phyloP scores from a whole-genome alignment of 2,888 invertebrate species.

The Carcina quercana region DNA sequence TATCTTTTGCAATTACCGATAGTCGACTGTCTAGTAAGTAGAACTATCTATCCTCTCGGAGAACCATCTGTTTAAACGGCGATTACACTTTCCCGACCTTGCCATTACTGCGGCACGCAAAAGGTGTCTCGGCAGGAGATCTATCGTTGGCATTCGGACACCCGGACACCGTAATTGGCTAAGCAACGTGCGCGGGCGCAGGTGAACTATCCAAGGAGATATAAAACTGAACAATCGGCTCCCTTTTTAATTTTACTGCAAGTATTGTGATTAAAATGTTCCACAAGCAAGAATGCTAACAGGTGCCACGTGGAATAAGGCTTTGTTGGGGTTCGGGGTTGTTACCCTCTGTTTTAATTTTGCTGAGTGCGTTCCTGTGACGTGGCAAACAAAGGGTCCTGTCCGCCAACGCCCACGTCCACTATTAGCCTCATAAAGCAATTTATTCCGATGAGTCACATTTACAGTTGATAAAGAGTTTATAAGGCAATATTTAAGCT shows the following conservation, averaged over 20 bases:
- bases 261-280: no score
- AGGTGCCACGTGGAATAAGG: no score
- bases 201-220: constrained; percentile 52
- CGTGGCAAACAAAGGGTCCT: constrained; percentile 65
- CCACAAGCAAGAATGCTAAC: no score
- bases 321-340: constrained; percentile 32
- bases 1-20: no score
- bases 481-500: constrained; percentile 28
- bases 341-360: constrained; percentile 60
- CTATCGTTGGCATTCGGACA: constrained; percentile 42
- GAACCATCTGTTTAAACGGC: no score
- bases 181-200: constrained; percentile 37
- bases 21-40: no score
- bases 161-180: constrained; percentile 46
- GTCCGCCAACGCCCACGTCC: constrained; percentile 57
- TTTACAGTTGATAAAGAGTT: constrained; percentile 39
- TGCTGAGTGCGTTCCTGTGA: constrained; percentile 63
- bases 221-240: no score
- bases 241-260: no score
- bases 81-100: constrained; percentile 9
- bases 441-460: constrained; percentile 62
- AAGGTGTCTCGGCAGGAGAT: constrained; percentile 44
- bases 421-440: constrained; percentile 50
- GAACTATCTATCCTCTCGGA: no score
- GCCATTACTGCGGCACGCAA: constrained; percentile 36